Evolutionary conservation across 1,140 invertebrate species (phyloP).

Genomic region (Aplysia californica): DNA sequence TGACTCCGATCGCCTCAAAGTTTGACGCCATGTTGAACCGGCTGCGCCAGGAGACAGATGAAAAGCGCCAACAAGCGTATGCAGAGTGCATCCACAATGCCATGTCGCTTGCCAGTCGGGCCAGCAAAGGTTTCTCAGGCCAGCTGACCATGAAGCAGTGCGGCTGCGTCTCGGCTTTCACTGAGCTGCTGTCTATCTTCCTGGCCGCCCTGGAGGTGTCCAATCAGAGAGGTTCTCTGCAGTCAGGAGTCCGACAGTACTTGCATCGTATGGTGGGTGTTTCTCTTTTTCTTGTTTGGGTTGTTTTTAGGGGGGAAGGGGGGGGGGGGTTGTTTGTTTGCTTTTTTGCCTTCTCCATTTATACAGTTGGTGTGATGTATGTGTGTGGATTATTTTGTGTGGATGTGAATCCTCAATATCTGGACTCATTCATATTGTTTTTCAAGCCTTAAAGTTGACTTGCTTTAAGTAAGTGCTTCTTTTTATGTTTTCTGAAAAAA

Average conservation of each 20-base stretch:
- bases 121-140: slow-evolving; percentile 74
- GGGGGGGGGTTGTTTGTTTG: too few species aligned
- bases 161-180: slow-evolving; percentile 70
- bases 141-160: slow-evolving; percentile 71
- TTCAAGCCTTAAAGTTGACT: too few species aligned
- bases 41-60: slow-evolving; percentile 61
- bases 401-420: too few species aligned
- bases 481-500: too few species aligned
- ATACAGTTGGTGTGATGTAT: too few species aligned
- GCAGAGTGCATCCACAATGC: slow-evolving; percentile 69
- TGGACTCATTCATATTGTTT: too few species aligned
- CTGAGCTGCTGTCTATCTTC: slow-evolving; percentile 71
- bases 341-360: too few species aligned
- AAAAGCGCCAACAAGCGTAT: slow-evolving; percentile 59
- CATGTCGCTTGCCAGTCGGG: slow-evolving; percentile 72
- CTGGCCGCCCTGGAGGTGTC: slow-evolving; percentile 69
- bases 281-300: too few species aligned
- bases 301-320: too few species aligned
- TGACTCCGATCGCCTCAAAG: slow-evolving; percentile 68
- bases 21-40: slow-evolving; percentile 63
- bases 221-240: slow-evolving; percentile 59
- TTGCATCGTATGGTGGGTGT: slow-evolving; percentile 72
- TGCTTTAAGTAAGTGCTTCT: too few species aligned
- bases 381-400: too few species aligned
- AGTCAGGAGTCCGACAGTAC: slow-evolving; percentile 71